phyloP scores from a whole-genome alignment of 2,888 invertebrate species.

The Ophraella communa region DNA sequence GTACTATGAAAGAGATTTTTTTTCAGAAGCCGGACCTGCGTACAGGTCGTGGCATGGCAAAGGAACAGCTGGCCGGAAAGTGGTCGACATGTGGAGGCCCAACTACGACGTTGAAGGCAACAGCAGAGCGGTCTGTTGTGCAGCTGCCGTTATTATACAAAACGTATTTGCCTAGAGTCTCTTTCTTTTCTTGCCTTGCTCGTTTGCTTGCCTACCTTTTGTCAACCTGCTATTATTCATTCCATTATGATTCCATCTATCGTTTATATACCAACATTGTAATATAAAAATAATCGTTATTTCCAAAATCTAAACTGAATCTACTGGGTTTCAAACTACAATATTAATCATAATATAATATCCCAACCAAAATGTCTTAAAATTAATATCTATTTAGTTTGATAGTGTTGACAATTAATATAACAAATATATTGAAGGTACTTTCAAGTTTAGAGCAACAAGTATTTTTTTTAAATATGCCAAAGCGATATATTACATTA shows the following conservation, averaged over 20 bases:
- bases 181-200: slow-evolving; percentile 17
- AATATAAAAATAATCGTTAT: no score
- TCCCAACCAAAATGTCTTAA: no score
- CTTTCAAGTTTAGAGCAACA: no score
- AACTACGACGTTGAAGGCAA: slow-evolving; percentile 10
- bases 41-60: background rate
- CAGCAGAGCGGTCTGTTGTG: slow-evolving; percentile 41
- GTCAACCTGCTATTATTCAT: background rate
- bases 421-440: no score
- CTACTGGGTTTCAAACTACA: no score
- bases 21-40: background rate
- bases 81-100: slow-evolving; percentile 45
- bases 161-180: slow-evolving; percentile 12
- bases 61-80: slow-evolving; percentile 48
- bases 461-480: no score
- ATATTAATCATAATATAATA: no score
- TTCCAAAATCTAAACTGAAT: no score
- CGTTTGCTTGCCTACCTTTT: background rate
- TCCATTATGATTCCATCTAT: background rate
- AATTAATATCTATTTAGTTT: no score
- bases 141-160: slow-evolving; percentile 42
- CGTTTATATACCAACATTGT: background rate
- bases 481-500: no score
- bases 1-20: no score
- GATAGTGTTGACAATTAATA: no score